Conservation (phyloP, 2,888 invertebrate genomes). For the Sycophila texana region DNA sequence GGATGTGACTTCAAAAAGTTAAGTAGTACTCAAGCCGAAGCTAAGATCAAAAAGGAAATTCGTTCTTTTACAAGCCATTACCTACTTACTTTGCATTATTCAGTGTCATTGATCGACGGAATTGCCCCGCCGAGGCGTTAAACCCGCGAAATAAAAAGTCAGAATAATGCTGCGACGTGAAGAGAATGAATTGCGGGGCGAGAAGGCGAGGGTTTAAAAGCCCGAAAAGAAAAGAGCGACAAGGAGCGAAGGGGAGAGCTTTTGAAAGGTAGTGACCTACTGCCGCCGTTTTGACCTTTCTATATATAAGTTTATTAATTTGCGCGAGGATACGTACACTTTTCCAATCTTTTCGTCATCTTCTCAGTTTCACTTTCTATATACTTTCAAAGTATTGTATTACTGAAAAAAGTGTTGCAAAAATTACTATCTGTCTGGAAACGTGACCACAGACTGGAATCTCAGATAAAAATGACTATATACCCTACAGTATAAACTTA, state of each 20-base stretch:
- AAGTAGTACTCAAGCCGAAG: neutral
- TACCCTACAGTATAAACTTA: too few relatives aligned
- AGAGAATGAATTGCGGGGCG: neutral
- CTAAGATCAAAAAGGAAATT: neutral
- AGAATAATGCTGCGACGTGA: too few relatives aligned
- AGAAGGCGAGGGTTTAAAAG: slow-evolving; percentile 1
- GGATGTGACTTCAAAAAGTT: neutral
- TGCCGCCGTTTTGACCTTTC: slow-evolving; percentile 3
- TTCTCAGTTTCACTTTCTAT: neutral
- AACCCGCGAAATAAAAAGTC: slow-evolving; percentile 33
- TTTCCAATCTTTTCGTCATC: neutral
- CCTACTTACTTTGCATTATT: slow-evolving; percentile 22
- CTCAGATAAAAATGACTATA: too few relatives aligned
- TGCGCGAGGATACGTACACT: neutral
- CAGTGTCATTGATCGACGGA: slow-evolving; percentile 17
- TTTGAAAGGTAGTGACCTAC: slow-evolving; percentile 8
- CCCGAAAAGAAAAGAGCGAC: neutral
- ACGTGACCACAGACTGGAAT: too few relatives aligned
- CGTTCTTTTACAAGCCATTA: slow-evolving; percentile 6
- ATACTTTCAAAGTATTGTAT: neutral
- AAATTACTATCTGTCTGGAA: neutral
- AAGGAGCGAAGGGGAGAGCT: neutral
- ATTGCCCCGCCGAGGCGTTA: slow-evolving; percentile 21
- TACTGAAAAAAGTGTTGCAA: neutral
- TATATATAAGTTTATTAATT: slow-evolving; percentile 21